Base-by-base conservation (phyloP, 2,797 vertebrate genomes). In the Delichon dasypus region DNA sequence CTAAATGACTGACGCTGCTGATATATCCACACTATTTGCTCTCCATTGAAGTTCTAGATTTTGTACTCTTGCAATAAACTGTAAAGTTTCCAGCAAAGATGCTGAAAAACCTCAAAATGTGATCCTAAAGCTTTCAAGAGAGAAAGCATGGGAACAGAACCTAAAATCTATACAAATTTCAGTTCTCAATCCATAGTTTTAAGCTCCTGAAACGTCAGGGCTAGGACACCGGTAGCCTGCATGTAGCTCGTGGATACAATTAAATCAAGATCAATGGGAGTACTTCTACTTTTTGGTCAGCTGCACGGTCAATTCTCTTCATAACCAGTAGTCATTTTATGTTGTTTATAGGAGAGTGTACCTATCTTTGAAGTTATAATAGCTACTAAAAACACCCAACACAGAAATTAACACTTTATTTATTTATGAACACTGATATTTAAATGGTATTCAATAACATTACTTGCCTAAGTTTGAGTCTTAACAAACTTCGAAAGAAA, bases 1-100 rank as follows among this genome's bases (percentile, higher is more conserved):
- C 16, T 60, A 40, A 72, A 36, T 48, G 16, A 42, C n/a, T 44
- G 36, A 53, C 16, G 8, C 12, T 27, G 26, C 48, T 36, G 57
- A 70, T 19, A 66, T 7, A 45, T 0, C 21, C 17, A 50, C 2
- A 8, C 4, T 71, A 66, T 21, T 53, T 0, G 0, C 12, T 81
- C 40, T 78, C 50, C 50, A 34, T 16, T 81, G 5, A 54, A 58
- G 18, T 42, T 75, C 34, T 38, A 64, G 23, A 40, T 55, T 32
- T 45, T 62, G 29, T 29, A 76, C 6, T 53, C 34, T 47, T 48
- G 7, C 26, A 68, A 61, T 29, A 86, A 91, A 44, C 22, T 14
- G 3, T 14, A 4, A 66, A 67, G 8, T 32, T 78, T 68, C 57
- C 64, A 32, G 8, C 15, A 40, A 75, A 65, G 54, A 61, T 32